Conservation (phyloP, 2,888 invertebrate genomes). For the Torymus tubicola region DNA sequence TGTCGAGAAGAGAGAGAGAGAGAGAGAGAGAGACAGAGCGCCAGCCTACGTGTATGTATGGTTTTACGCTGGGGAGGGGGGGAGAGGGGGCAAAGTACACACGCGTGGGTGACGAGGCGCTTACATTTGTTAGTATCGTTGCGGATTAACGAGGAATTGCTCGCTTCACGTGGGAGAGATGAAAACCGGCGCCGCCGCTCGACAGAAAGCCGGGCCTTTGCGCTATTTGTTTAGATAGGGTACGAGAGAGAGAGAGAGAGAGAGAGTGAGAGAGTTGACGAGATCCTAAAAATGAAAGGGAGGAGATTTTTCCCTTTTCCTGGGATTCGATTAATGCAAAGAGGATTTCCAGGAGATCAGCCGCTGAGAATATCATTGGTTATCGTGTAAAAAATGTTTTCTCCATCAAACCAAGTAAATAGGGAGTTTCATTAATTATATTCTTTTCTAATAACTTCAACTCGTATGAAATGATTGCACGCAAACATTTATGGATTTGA, state of each 20-base stretch:
- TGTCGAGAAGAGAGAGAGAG: conserved; percentile 27
- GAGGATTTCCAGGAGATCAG: conserved; percentile 1
- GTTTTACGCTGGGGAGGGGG: neutral
- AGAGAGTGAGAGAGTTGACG: no score
- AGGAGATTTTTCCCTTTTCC: neutral
- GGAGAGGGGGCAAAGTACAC: conserved; percentile 13
- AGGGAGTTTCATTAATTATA: no score
- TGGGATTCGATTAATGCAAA: conserved; percentile 23
- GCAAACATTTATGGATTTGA: no score
- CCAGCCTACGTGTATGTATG: neutral
- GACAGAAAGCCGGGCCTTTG: conserved; percentile 14
- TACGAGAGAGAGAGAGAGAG: no score
- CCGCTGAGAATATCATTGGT: neutral
- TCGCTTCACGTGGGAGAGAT: conserved; percentile 33
- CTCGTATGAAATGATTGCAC: no score
- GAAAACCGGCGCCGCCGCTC: conserved; percentile 26
- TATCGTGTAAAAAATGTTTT: no score
- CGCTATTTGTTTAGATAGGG: no score
- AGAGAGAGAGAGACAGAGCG: no score
- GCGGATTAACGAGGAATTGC: conserved; percentile 42
- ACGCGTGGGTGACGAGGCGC: conserved; percentile 7
- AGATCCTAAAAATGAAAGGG: no score
- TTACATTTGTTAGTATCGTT: conserved; percentile 51
- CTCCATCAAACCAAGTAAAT: no score
- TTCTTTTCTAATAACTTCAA: no score